These are phyloP conservation scores for Xenopus tropicalis DNA, from an alignment of 2,113 vertebrate genomes.

Conservation along the genomic window UCB_Xtro_10.0 CM004448.2:36906501-36907000, in stretches of 20 bases:
- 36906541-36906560: not conserved
- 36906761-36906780: slow-evolving; percentile 36
- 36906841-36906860: not conserved
- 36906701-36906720: slow-evolving; percentile 53
- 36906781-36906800: slow-evolving; percentile 14
- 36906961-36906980: no score
- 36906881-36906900: no score
- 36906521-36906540: no score
- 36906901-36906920: no score
- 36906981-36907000: no score
- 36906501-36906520: no score
- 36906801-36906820: slow-evolving; percentile 7
- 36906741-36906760: slow-evolving; percentile 53
- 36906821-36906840: slow-evolving; percentile 3
- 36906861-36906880: not conserved
- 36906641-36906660: slow-evolving; percentile 20
- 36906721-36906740: slow-evolving; percentile 47
- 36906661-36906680: slow-evolving; percentile 33
- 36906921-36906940: no score
- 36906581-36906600: not conserved
- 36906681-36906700: slow-evolving; percentile 38
- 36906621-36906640: not conserved
- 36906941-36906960: no score
- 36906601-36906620: not conserved
- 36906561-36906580: not conserved